These are phyloP conservation scores for Procambarus clarkii DNA, from an alignment of 1,140 invertebrate species.

Conservation along the genomic window DNA sequence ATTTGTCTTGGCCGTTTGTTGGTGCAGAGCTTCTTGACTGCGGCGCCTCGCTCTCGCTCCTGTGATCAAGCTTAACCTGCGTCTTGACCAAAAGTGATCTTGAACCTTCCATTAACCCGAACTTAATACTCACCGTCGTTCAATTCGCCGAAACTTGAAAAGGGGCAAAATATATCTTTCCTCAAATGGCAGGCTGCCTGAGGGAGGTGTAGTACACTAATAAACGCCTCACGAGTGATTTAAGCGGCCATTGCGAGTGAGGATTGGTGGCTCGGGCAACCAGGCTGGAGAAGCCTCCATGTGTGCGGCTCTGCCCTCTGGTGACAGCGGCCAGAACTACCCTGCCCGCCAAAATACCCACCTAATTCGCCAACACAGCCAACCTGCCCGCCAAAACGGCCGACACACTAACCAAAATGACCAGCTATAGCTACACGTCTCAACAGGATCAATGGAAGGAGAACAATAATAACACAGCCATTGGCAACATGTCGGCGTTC, in stretches of 20 bases:
- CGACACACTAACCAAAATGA: slow-evolving; percentile 24
- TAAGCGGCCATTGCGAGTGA: slow-evolving; percentile 40
- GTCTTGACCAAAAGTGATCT: slow-evolving; percentile 28
- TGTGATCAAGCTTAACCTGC: neutral
- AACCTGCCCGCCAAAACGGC: neutral
- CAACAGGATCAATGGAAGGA: slow-evolving; percentile 29
- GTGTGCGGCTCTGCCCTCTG: slow-evolving; percentile 47
- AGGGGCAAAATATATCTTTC: neutral
- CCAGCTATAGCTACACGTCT: slow-evolving; percentile 42
- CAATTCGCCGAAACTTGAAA: neutral
- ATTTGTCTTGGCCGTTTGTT: slow-evolving; percentile 64
- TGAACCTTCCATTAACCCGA: neutral
- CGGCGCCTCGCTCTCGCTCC: neutral
- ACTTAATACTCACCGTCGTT: neutral
- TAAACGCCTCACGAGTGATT: slow-evolving; percentile 45
- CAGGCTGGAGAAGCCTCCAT: neutral
- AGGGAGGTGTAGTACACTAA: slow-evolving; percentile 1
- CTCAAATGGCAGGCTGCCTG: slow-evolving; percentile 10
- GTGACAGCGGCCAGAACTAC: slow-evolving; percentile 46
- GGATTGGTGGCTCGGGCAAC: slow-evolving; percentile 31
- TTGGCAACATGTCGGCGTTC: slow-evolving; percentile 44
- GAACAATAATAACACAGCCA: slow-evolving; percentile 48
- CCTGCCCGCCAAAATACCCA: slow-evolving; percentile 5
- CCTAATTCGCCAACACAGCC: neutral
- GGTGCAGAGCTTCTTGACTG: slow-evolving; percentile 30